Percentiles rank a stretch among this genome's conserved stretches.
These are phyloP conservation scores for Geotrupes spiniger DNA, from an alignment of 2,888 invertebrate species.

Conservation along the genomic window DNA sequence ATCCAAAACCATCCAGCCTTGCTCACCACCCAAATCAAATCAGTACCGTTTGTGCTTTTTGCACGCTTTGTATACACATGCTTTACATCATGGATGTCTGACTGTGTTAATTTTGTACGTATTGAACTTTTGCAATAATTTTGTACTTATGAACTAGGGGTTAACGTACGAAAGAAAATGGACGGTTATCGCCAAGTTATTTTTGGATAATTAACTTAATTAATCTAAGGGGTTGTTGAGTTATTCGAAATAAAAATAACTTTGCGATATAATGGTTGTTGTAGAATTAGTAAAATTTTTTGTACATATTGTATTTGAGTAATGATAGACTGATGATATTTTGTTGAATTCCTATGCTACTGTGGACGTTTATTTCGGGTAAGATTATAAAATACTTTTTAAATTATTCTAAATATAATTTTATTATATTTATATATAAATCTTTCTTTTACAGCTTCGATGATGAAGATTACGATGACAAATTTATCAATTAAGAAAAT, in stretches of 20 bases:
- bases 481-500: slow-evolving; percentile 15
- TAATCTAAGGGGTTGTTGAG: too few relatives aligned
- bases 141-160: slow-evolving; percentile 19
- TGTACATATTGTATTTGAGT: slow-evolving; percentile 22
- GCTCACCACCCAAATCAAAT: slow-evolving; percentile 27
- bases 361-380: slow-evolving; percentile 25
- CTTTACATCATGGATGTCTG: slow-evolving; percentile 13
- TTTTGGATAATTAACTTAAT: too few relatives aligned
- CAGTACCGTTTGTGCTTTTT: not conserved
- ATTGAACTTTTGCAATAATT: slow-evolving; percentile 20
- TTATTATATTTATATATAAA: not conserved
- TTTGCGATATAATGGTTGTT: not conserved
- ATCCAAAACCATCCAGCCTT: slow-evolving; percentile 58
- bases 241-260: not conserved
- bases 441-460: slow-evolving; percentile 11
- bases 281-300: slow-evolving; percentile 11
- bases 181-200: too few relatives aligned
- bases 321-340: slow-evolving; percentile 47
- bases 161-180: not conserved
- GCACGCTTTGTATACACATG: slow-evolving; percentile 3
- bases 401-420: slow-evolving; percentile 1
- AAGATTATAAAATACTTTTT: slow-evolving; percentile 1
- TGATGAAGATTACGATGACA: slow-evolving; percentile 10
- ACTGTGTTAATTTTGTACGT: slow-evolving; percentile 18
- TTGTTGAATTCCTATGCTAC: slow-evolving; percentile 38